Evolutionary conservation across 2,888 invertebrate species (phyloP).

Genomic region (Eristalis intricaria): DNA sequence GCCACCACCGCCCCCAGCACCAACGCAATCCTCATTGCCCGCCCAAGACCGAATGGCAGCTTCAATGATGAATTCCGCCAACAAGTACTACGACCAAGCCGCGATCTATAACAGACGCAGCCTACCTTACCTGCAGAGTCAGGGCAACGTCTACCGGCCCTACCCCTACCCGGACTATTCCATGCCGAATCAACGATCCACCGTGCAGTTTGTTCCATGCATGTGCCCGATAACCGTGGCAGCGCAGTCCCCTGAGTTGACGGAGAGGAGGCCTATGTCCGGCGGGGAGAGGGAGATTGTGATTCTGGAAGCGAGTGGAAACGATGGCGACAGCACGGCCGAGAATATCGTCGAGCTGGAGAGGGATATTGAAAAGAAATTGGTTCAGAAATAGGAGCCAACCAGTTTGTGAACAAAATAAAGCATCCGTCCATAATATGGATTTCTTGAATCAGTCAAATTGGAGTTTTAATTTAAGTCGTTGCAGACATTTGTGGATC

Average conservation of each 20-base stretch:
- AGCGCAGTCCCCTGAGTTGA: conserved; percentile 11
- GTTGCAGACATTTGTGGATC: too few species aligned
- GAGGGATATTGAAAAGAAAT: conserved; percentile 37
- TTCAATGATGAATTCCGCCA: conserved; percentile 41
- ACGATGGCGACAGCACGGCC: conserved; percentile 29
- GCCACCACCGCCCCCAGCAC: conserved; percentile 69
- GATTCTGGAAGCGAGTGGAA: conserved; percentile 29
- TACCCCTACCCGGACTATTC: conserved; percentile 80
- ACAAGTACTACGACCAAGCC: conserved; percentile 47
- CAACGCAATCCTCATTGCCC: conserved; percentile 39
- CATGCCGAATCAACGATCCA: conserved; percentile 73
- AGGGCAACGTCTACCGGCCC: conserved; percentile 76
- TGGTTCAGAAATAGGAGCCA: background rate
- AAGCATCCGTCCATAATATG: background rate
- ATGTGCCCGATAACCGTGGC: conserved; percentile 79
- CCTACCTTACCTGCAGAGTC: conserved; percentile 74
- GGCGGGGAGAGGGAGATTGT: conserved; percentile 38
- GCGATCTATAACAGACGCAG: conserved; percentile 77
- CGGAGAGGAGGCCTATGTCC: conserved; percentile 43
- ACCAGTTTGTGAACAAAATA: background rate
- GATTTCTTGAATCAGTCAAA: background rate
- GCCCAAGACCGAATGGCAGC: conserved; percentile 47
- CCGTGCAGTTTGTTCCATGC: conserved; percentile 78
- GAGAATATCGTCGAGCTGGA: conserved; percentile 46
- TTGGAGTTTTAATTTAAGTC: background rate